These are phyloP conservation scores for Carposina sasakii DNA, from an alignment of 1,140 invertebrate genomes.

Conservation along the genomic window DNA sequence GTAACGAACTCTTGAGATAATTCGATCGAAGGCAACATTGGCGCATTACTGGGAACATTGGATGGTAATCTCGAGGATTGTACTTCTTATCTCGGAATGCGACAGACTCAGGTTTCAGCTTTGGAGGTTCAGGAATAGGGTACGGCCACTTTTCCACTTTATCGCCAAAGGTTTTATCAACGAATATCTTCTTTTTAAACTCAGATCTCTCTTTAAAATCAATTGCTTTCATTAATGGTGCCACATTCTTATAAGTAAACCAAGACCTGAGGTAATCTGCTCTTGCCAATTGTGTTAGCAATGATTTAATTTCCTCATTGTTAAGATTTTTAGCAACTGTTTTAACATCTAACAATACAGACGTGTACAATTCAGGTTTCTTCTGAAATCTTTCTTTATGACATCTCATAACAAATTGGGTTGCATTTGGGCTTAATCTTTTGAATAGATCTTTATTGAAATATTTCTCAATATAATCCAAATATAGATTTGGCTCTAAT, in stretches of 20 bases:
- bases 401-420: conserved; percentile 32
- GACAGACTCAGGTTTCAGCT: neutral
- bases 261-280: conserved; percentile 33
- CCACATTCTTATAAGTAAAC: conserved; percentile 38
- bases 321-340: conserved; percentile 31
- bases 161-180: conserved; percentile 33
- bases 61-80: conserved; percentile 10
- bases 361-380: conserved; percentile 40
- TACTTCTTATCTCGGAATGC: conserved; percentile 10
- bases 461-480: conserved; percentile 44
- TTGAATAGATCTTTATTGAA: conserved; percentile 22
- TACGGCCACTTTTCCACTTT: conserved; percentile 26
- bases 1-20: no score
- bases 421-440: conserved; percentile 24
- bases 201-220: conserved; percentile 24
- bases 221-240: conserved; percentile 43
- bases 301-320: conserved; percentile 31
- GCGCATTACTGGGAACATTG: neutral
- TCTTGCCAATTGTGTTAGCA: conserved; percentile 29
- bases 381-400: conserved; percentile 30
- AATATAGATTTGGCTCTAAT: conserved; percentile 28
- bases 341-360: conserved; percentile 29
- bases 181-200: conserved; percentile 40
- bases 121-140: conserved; percentile 7
- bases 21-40: no score